Evolutionary conservation across 2,797 vertebrate species (phyloP), one percentile per base, ranked within the genome.

Genomic region (Rhinoraja longicauda): DNA sequence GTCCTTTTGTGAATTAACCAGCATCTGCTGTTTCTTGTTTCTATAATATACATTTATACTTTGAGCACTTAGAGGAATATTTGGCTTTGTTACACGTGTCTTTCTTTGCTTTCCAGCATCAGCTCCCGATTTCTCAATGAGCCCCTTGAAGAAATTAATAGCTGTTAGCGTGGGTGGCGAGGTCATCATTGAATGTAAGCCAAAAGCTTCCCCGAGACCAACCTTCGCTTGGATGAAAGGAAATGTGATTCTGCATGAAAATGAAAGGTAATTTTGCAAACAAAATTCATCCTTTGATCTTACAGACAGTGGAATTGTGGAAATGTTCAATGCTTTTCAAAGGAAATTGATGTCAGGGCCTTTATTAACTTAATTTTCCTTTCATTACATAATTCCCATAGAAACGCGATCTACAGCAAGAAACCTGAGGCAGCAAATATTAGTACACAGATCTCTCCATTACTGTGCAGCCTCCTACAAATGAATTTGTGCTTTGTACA

Each of bases 111-210:
- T 97, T 96, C 95, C 94, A 99, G 98, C 98, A 36, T 98, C 98
- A 93, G 96, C 98, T 94, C 98, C 98, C 78, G 98, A 97, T 95
- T 99, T 99, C 96, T 97, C 98, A 93, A 97, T 96, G 95, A 98
- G 95, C 94, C 97, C 97, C 29, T 96, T 99, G 96, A 98, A 95
- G 94, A 97, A 96, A 94, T 92, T 98, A 95, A 96, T 98, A 95
- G 98, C 98, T 95, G 98, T 97, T 93, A 97, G 97, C 78, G 96
- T 96, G 86, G 97, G 98, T 95, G 98, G 97, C 92, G 96, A 97
- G 94, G 98, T 98, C 95, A 97, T 95, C 95, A 97, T 99, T 94
- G 97, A 98, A 95, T 99, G 98, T 96, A 98, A 97, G 95, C 98
- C 98, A 93, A 97, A 96, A 96, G 98, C 98, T 94, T 98, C 97